A percentile compares a stretch with the other conserved stretches of the same genome.
These are phyloP conservation scores for Apodemia hepburni DNA, from an alignment of 2,888 invertebrate species.

Conservation along the genomic window DNA sequence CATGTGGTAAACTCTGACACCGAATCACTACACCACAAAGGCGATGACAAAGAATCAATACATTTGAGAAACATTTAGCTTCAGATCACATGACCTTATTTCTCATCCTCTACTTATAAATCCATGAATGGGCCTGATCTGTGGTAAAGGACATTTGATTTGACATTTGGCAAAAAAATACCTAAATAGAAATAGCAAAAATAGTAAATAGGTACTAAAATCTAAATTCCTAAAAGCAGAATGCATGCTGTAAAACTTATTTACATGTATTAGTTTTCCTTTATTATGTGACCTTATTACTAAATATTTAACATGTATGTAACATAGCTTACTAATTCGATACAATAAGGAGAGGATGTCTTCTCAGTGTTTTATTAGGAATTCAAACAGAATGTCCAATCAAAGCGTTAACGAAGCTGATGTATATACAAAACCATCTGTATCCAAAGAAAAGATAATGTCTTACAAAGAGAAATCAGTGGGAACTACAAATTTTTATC, in stretches of 20 bases:
- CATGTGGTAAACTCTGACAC: too few relatives aligned
- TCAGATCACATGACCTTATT: too few relatives aligned
- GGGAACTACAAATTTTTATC: conserved; percentile 72
- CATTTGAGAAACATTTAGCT: too few relatives aligned
- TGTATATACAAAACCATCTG: conserved; percentile 41
- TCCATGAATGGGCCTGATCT: too few relatives aligned
- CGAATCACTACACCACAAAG: too few relatives aligned
- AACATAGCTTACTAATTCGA: neutral
- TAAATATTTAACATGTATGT: conserved; percentile 2
- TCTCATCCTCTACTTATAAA: too few relatives aligned
- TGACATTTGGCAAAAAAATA: too few relatives aligned
- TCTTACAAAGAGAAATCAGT: conserved; percentile 73
- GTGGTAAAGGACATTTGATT: too few relatives aligned
- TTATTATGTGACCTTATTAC: neutral
- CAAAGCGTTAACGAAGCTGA: conserved; percentile 33
- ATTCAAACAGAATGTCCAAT: conserved; percentile 40
- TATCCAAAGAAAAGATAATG: conserved; percentile 63
- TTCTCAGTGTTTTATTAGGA: conserved; percentile 48
- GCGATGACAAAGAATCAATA: too few relatives aligned
- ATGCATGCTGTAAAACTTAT: neutral
- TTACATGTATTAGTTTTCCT: neutral
- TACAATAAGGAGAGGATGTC: conserved; percentile 34
- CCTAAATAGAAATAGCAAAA: too few relatives aligned
- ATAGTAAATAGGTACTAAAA: too few relatives aligned
- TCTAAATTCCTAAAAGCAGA: neutral